Percentiles rank a stretch among this genome's conserved stretches.
phyloP scores from a whole-genome alignment of 2,888 invertebrate species.

The Melitaea athalia region DNA sequence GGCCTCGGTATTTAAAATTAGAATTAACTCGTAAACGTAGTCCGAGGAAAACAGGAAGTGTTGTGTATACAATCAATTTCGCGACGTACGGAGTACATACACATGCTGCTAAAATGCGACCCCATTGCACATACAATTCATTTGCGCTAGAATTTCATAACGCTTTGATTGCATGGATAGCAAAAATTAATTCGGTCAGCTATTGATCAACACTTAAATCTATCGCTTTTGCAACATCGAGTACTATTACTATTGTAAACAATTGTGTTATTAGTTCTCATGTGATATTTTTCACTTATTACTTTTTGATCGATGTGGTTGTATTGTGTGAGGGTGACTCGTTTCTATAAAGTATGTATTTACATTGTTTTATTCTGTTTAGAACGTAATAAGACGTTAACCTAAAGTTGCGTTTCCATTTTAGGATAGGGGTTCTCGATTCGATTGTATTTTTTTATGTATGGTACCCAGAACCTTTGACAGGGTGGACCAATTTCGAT shows the following conservation, averaged over 20 bases:
- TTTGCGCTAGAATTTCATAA: slow-evolving; percentile 25
- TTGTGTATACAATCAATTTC: slow-evolving; percentile 20
- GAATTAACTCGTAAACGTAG: slow-evolving; percentile 16
- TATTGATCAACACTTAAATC: slow-evolving; percentile 32
- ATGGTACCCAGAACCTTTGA: too few relatives aligned
- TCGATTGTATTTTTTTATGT: too few relatives aligned
- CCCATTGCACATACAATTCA: slow-evolving; percentile 8
- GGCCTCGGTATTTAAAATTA: slow-evolving; percentile 13
- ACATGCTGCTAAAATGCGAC: background rate
- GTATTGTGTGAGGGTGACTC: slow-evolving; percentile 12
- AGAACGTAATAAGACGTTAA: background rate
- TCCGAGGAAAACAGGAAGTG: slow-evolving; percentile 32
- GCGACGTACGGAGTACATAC: slow-evolving; percentile 14
- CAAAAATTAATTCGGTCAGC: slow-evolving; percentile 32
- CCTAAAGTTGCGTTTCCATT: background rate
- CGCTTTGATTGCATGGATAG: slow-evolving; percentile 20
- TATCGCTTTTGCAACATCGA: slow-evolving; percentile 29
- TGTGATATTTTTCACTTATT: slow-evolving; percentile 31
- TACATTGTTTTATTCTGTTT: slow-evolving; percentile 14
- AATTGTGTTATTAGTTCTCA: slow-evolving; percentile 28
- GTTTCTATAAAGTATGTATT: background rate
- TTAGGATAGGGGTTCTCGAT: background rate
- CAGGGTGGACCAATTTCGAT: too few relatives aligned
- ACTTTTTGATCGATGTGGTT: slow-evolving; percentile 14
- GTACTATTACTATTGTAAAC: slow-evolving; percentile 35